Conservation (phyloP, 2,888 invertebrate genomes). For the Scaptomyza flava region DNA sequence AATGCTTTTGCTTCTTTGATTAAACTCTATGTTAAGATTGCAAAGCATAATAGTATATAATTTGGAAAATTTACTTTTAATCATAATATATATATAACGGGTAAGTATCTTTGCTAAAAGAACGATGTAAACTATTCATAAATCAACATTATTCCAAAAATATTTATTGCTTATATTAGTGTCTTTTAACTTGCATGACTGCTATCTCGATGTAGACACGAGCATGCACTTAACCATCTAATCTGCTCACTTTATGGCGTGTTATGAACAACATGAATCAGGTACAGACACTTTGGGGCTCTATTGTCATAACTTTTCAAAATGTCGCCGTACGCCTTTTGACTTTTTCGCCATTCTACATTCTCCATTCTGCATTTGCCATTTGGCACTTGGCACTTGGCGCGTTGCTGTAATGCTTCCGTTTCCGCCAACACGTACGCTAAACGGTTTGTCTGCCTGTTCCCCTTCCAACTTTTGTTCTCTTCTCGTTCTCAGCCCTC, state of each 20-base stretch:
- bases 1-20: conserved; percentile 1
- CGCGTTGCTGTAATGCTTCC: conserved; percentile 54
- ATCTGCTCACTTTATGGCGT: conserved; percentile 16
- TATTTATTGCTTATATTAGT: background rate
- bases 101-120: too few species aligned
- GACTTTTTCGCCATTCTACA: conserved; percentile 14
- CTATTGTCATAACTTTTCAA: conserved; percentile 45
- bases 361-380: conserved; percentile 26
- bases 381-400: conserved; percentile 46
- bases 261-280: conserved; percentile 38
- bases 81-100: too few species aligned
- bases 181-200: conserved; percentile 3
- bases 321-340: conserved; percentile 5
- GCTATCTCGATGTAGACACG: conserved; percentile 1
- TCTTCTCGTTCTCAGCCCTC: background rate
- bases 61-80: too few species aligned
- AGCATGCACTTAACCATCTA: conserved; percentile 25
- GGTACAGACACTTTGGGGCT: conserved; percentile 20
- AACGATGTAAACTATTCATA: too few species aligned
- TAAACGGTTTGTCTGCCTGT: conserved; percentile 65
- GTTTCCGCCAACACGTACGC: conserved; percentile 70
- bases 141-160: background rate
- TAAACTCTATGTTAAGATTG: background rate
- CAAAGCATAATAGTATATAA: background rate
- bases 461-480: background rate